A percentile compares a stretch with the other conserved stretches of the same genome.
These are phyloP conservation scores for Teleopsis dalmanni DNA, from an alignment of 1,140 invertebrate species.

Conservation along the genomic window DNA sequence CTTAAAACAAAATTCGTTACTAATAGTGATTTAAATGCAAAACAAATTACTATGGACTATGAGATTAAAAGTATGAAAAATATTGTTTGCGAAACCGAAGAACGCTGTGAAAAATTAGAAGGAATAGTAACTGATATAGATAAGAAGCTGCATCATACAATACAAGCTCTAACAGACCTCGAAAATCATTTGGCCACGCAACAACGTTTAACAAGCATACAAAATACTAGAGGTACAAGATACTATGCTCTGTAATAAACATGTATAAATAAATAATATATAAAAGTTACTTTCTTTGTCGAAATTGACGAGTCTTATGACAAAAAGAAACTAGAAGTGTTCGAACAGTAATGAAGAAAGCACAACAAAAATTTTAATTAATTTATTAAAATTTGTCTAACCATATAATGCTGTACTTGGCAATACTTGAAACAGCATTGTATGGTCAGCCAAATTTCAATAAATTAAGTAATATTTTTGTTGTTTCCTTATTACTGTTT, in stretches of 20 bases:
- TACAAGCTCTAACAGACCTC: constrained; percentile 33
- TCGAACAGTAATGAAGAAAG: not conserved
- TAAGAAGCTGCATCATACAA: constrained; percentile 25
- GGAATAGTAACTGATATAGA: constrained; percentile 22
- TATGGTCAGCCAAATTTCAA: no score
- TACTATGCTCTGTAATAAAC: not conserved
- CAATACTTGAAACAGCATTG: no score
- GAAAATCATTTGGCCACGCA: constrained; percentile 39
- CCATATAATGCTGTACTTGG: no score
- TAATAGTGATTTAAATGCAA: constrained; percentile 23
- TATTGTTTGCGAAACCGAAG: constrained; percentile 40
- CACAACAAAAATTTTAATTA: no score
- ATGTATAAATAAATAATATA: no score
- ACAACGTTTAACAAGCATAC: constrained; percentile 28
- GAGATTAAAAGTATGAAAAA: constrained; percentile 41
- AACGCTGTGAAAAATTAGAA: constrained; percentile 36
- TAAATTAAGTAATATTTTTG: no score
- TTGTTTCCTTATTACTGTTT: no score
- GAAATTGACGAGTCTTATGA: no score
- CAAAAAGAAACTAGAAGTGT: no score
- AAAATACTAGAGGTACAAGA: constrained; percentile 30
- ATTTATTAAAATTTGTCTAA: no score
- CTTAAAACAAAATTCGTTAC: constrained; percentile 27
- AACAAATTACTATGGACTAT: constrained; percentile 35
- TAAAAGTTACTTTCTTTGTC: no score